A percentile compares a stretch with the other conserved stretches of the same genome.
Evolutionary conservation across 1,140 invertebrate genomes (phyloP).

Genomic region (Nasonia giraulti): DNA sequence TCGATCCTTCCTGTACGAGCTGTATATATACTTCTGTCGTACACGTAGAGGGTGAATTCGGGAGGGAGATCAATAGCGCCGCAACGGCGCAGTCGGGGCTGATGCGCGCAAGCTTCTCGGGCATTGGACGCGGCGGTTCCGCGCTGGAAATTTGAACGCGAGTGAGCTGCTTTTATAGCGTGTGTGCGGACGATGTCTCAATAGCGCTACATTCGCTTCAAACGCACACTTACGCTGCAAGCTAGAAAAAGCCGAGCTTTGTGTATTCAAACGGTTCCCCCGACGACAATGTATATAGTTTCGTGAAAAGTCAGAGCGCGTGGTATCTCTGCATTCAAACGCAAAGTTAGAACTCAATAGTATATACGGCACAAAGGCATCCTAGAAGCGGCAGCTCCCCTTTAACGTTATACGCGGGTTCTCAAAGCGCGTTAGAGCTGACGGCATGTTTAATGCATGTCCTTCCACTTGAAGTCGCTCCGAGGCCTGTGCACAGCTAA

Average conservation of each 20-base stretch:
- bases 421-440: neutral
- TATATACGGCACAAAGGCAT: neutral
- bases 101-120: neutral
- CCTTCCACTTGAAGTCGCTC: no score
- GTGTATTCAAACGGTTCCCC: no score
- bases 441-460: no score
- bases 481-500: no score
- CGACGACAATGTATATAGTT: no score
- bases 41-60: neutral
- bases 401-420: neutral
- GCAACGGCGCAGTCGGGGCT: neutral
- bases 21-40: neutral
- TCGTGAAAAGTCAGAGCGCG: no score
- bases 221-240: no score
- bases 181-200: no score
- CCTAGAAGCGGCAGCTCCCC: neutral
- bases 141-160: neutral
- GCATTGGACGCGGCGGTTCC: neutral
- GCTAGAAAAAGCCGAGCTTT: no score
- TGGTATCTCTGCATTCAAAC: no score
- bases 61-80: conserved; percentile 12
- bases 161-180: neutral
- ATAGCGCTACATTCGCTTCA: no score
- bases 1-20: neutral
- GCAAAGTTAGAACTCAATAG: no score